Evolutionary conservation across 2,797 vertebrate genomes (phyloP).

Genomic region (Rhabdophis nuchalis): DNA sequence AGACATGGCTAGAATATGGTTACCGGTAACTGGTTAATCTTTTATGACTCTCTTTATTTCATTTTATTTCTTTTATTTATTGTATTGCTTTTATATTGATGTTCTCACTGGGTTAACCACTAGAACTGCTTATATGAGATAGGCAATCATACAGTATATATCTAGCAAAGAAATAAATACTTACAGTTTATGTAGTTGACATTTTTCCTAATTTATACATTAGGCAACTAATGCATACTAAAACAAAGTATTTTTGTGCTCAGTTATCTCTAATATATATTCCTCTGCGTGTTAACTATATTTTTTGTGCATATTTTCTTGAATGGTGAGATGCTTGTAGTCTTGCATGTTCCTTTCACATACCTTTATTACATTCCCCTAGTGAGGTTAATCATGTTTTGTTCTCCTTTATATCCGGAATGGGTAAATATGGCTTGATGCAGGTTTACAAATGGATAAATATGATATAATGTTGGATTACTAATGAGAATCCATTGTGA

Average conservation of each 20-base stretch:
- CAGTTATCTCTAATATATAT: background rate
- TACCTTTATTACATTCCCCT: background rate
- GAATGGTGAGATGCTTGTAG: background rate
- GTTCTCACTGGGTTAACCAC: background rate
- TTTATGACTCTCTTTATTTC: background rate
- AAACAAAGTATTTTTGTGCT: background rate
- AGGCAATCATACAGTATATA: background rate
- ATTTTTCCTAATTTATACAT: background rate
- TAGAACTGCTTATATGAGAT: background rate
- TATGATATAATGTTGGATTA: background rate
- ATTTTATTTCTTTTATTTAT: background rate
- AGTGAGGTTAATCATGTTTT: background rate
- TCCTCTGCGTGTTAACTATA: background rate
- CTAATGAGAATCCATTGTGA: background rate
- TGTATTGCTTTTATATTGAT: background rate
- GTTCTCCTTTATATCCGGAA: background rate
- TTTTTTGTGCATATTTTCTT: background rate
- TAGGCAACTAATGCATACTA: background rate
- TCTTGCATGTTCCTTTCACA: background rate
- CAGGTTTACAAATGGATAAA: background rate
- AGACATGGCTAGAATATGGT: background rate
- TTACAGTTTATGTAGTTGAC: background rate
- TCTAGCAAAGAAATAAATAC: background rate
- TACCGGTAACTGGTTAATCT: background rate
- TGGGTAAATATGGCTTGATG: background rate